Conservation (phyloP, 1,140 invertebrate genomes). For the Drosophila micromelanica region DNA sequence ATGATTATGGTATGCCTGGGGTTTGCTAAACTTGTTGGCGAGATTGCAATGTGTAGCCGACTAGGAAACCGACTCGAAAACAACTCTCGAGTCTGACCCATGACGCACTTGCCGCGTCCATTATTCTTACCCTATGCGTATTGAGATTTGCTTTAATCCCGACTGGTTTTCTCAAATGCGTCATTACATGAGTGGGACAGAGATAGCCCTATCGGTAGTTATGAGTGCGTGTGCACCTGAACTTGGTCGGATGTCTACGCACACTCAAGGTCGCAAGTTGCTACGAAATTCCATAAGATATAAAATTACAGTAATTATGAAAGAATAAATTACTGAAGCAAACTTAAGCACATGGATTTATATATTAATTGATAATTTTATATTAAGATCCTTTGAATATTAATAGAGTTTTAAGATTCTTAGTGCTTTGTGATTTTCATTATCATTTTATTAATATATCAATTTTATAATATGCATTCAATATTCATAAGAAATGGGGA, state of each 20-base stretch:
- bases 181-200: constrained; percentile 8
- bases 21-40: constrained; percentile 16
- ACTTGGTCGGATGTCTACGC: constrained; percentile 60
- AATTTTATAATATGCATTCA: no score
- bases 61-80: constrained; percentile 33
- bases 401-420: no score
- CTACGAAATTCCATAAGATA: constrained; percentile 12
- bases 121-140: constrained; percentile 45
- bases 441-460: no score
- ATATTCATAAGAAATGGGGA: no score
- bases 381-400: no score
- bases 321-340: no score
- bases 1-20: constrained; percentile 13
- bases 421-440: no score
- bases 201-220: constrained; percentile 15
- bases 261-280: constrained; percentile 53
- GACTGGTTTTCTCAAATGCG: constrained; percentile 29
- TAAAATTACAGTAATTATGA: not conserved
- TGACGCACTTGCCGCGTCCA: constrained; percentile 31
- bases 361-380: no score
- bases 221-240: constrained; percentile 61
- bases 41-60: constrained; percentile 6
- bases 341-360: no score
- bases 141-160: constrained; percentile 38
- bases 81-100: constrained; percentile 20